phyloP scores from a whole-genome alignment of 2,797 vertebrate genomes.

The Danio jaintianensis region DNA sequence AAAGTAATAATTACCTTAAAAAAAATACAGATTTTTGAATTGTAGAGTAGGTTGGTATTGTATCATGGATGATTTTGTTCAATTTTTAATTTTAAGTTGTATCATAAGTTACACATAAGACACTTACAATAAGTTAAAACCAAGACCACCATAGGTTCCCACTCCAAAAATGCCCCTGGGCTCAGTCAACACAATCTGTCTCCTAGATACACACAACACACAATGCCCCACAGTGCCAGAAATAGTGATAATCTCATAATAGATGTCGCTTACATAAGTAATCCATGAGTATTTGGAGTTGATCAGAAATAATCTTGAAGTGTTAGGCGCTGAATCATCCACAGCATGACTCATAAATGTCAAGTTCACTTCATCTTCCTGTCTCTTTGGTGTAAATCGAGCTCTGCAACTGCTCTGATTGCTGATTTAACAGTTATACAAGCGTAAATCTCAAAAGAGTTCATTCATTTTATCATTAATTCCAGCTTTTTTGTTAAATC shows the following conservation, averaged over 20 bases:
- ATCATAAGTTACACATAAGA: no score
- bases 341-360: slow-evolving; percentile 25
- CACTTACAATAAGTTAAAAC: neutral
- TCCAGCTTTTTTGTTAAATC: neutral
- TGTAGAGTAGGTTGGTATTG: neutral
- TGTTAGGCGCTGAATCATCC: slow-evolving; percentile 1
- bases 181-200: slow-evolving; percentile 17
- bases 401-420: slow-evolving; percentile 3
- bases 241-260: slow-evolving; percentile 34
- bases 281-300: slow-evolving; percentile 26
- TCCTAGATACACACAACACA: slow-evolving; percentile 13
- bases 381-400: neutral
- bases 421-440: no score
- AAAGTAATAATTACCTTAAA: neutral
- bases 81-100: neutral
- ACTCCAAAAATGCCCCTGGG: slow-evolving; percentile 9
- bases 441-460: no score
- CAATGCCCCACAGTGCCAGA: slow-evolving; percentile 10
- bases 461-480: neutral
- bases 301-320: slow-evolving; percentile 41
- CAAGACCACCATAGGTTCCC: slow-evolving; percentile 2
- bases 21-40: neutral
- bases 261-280: slow-evolving; percentile 24
- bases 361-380: slow-evolving; percentile 35
- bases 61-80: neutral